Evolutionary conservation across 2,113 vertebrate species (phyloP).

Genomic region (Xenus cinereus): DNA sequence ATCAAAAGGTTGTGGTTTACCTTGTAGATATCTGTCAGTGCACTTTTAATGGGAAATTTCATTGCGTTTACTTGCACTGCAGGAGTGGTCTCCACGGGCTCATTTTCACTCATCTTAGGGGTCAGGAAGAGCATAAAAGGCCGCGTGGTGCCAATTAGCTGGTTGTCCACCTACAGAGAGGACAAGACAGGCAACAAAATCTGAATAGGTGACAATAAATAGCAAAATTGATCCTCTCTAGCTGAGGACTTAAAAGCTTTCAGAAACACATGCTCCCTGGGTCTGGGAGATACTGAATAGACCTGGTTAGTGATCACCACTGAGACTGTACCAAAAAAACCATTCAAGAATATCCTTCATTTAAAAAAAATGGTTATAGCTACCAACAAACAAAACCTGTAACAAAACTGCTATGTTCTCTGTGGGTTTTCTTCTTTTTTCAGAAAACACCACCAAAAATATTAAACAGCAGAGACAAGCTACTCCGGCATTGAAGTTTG

Average conservation of each 20-base stretch:
- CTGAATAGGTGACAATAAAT: background rate
- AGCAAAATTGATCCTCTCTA: background rate
- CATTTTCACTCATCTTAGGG: conserved; percentile 77
- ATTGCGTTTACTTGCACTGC: conserved; percentile 92
- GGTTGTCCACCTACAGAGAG: conserved; percentile 89
- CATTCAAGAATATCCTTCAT: background rate
- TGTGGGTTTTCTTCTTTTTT: background rate
- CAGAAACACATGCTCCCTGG: background rate
- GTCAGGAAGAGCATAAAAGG: conserved; percentile 92
- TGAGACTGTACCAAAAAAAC: background rate
- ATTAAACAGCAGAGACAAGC: background rate
- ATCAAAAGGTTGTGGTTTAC: conserved; percentile 60
- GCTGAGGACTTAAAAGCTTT: background rate
- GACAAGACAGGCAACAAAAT: background rate
- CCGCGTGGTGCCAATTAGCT: conserved; percentile 90
- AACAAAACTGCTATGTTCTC: background rate
- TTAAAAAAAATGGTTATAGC: background rate
- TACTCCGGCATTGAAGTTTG: background rate
- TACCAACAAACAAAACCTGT: background rate
- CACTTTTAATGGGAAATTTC: conserved; percentile 90
- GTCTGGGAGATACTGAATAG: background rate
- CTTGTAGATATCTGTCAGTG: conserved; percentile 95
- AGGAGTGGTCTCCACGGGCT: conserved; percentile 77
- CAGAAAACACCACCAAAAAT: background rate
- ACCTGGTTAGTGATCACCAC: background rate